Percentiles rank a stretch among this genome's conserved stretches.
Evolutionary conservation across 2,797 vertebrate species (phyloP).

Genomic region (Tachyglossus aculeatus): DNA sequence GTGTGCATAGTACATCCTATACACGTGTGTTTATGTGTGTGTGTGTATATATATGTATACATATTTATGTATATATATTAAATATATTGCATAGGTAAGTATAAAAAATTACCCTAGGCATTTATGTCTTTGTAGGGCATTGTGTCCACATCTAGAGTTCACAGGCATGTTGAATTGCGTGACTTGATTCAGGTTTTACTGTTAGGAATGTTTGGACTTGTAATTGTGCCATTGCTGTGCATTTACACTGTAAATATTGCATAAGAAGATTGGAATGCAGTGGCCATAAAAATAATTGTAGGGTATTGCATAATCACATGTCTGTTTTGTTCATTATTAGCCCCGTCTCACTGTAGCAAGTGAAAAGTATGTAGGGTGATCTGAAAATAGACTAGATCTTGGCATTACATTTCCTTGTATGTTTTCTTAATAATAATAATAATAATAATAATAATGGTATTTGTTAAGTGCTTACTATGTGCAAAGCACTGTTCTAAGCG

Average conservation of each 20-base stretch:
- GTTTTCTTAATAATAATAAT: slow-evolving; percentile 8
- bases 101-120: neutral
- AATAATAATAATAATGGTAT: no score
- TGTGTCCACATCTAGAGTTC: slow-evolving; percentile 54
- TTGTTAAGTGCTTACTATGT: no score
- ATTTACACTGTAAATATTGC: slow-evolving; percentile 87
- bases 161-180: slow-evolving; percentile 73
- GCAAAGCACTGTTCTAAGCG: no score
- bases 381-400: slow-evolving; percentile 49
- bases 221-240: slow-evolving; percentile 73
- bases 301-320: slow-evolving; percentile 79
- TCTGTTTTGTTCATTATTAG: slow-evolving; percentile 57
- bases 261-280: slow-evolving; percentile 92
- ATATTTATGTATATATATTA: slow-evolving; percentile 20
- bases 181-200: slow-evolving; percentile 78
- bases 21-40: no score
- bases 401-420: slow-evolving; percentile 6
- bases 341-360: slow-evolving; percentile 46
- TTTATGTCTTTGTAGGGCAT: slow-evolving; percentile 15
- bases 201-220: slow-evolving; percentile 70
- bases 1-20: no score
- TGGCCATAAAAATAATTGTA: slow-evolving; percentile 93
- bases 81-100: no score
- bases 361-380: slow-evolving; percentile 14
- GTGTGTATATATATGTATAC: slow-evolving; percentile 22